Percentiles rank a stretch among this genome's conserved stretches.
Evolutionary conservation across 2,888 invertebrate genomes (phyloP).

Genomic region (Ctenicera cuprea): DNA sequence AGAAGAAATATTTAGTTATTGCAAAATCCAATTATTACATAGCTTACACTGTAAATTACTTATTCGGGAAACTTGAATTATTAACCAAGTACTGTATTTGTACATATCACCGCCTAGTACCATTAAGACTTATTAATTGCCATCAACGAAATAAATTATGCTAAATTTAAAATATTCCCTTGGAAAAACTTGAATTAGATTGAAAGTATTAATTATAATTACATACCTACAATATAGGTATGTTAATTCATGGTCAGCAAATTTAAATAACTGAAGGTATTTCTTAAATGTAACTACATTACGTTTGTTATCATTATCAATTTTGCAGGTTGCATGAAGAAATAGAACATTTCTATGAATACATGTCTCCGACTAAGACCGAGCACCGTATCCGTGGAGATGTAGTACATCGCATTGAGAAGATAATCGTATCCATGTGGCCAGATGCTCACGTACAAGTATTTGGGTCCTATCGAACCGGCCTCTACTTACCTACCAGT

Average conservation of each 20-base stretch:
- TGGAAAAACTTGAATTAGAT: neutral
- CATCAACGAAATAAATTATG: conserved; percentile 1
- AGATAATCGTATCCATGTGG: conserved; percentile 92
- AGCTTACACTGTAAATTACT: neutral
- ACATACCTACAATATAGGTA: neutral
- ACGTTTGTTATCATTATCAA: no score
- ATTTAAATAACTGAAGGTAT: no score
- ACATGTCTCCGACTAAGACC: conserved; percentile 94
- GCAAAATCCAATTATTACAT: no score
- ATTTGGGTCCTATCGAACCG: conserved; percentile 98
- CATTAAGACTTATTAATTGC: neutral
- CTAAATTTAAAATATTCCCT: conserved; percentile 2
- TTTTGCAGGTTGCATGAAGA: conserved; percentile 91
- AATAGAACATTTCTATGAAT: conserved; percentile 96
- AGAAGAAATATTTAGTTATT: no score
- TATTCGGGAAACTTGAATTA: neutral
- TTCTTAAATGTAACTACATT: no score
- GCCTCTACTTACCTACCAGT: conserved; percentile 97
- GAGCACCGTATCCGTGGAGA: conserved; percentile 92
- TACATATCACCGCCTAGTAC: neutral
- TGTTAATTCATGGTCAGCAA: conserved; percentile 1
- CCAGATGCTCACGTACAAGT: conserved; percentile 96
- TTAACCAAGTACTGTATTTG: neutral
- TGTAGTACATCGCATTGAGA: conserved; percentile 92
- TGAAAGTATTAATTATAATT: conserved; percentile 5